Percentiles rank a stretch among this genome's conserved stretches.
phyloP scores from a whole-genome alignment of 2,113 vertebrate genomes.

The Rattus rattus region DNA sequence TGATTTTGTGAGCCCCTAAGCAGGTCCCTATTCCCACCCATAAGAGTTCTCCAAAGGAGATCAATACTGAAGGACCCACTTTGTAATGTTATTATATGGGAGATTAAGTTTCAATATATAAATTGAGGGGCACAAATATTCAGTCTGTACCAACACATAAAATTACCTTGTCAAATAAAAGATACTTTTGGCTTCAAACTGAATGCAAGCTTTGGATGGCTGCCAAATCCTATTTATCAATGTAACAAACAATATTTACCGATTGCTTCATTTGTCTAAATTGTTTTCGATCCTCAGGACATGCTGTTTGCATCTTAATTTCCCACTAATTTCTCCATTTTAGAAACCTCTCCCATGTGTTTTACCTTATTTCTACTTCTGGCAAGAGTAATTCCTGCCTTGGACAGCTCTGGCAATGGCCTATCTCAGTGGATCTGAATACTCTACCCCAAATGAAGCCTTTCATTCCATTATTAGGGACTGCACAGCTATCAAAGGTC shows the following conservation, averaged over 20 bases:
- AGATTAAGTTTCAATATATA: neutral
- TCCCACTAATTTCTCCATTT: slow-evolving; percentile 67
- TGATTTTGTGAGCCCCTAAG: neutral
- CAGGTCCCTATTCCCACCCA: neutral
- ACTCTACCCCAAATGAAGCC: slow-evolving; percentile 77
- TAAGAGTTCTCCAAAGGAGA: neutral
- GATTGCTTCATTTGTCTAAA: slow-evolving; percentile 73
- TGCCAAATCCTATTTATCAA: slow-evolving; percentile 69
- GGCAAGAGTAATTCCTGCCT: slow-evolving; percentile 80
- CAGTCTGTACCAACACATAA: neutral
- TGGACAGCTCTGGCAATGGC: slow-evolving; percentile 77
- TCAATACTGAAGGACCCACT: neutral
- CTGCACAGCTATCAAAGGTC: slow-evolving; percentile 77
- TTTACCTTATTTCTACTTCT: slow-evolving; percentile 70
- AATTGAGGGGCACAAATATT: neutral
- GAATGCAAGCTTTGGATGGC: slow-evolving; percentile 71
- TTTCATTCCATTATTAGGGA: slow-evolving; percentile 77
- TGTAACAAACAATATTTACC: slow-evolving; percentile 71
- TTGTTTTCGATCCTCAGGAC: slow-evolving; percentile 70
- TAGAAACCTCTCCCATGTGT: slow-evolving; percentile 63
- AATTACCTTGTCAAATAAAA: slow-evolving; percentile 66
- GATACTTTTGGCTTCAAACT: slow-evolving; percentile 33
- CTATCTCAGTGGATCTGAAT: slow-evolving; percentile 78
- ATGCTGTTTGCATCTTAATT: slow-evolving; percentile 71
- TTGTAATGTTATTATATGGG: neutral